phyloP scores from a whole-genome alignment of 1,140 invertebrate species.

The Drosophila cardini region DNA sequence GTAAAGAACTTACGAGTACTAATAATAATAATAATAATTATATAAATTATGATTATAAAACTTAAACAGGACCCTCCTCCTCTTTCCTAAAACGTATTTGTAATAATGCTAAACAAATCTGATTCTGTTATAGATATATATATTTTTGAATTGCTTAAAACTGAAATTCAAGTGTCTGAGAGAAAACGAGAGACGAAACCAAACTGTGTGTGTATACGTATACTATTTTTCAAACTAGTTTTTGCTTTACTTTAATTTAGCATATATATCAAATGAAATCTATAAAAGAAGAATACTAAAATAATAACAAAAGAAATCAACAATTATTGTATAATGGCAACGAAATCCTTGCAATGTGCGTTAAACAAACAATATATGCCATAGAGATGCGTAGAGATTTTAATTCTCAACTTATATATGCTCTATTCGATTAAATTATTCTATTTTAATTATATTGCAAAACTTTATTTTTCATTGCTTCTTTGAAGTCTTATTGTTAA shows the following conservation, averaged over 20 bases:
- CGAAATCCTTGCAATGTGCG: conserved; percentile 69
- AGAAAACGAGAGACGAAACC: conserved; percentile 56
- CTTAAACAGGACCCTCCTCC: conserved; percentile 31
- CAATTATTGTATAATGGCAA: conserved; percentile 75
- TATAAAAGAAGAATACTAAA: conserved; percentile 32
- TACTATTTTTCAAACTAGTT: conserved; percentile 81
- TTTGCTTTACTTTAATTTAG: conserved; percentile 75
- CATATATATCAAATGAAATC: conserved; percentile 45
- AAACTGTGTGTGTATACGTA: conserved; percentile 81
- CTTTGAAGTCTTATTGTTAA: conserved; percentile 65
- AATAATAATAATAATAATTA: conserved; percentile 8
- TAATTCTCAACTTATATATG: conserved; percentile 61
- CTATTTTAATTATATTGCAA: conserved; percentile 62
- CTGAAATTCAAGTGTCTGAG: conserved; percentile 72
- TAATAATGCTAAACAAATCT: conserved; percentile 21
- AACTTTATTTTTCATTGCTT: conserved; percentile 68
- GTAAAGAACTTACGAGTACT: not conserved
- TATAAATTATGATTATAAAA: conserved; percentile 19
- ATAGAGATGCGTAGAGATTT: conserved; percentile 63
- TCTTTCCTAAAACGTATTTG: conserved; percentile 42
- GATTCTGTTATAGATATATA: conserved; percentile 21
- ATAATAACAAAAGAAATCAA: conserved; percentile 38
- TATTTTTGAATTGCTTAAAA: conserved; percentile 53
- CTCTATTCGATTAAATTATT: conserved; percentile 56
- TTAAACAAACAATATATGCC: conserved; percentile 57